These are phyloP conservation scores for Hassar affinis DNA, from an alignment of 2,113 vertebrate genomes.

Conservation along the genomic window DNA sequence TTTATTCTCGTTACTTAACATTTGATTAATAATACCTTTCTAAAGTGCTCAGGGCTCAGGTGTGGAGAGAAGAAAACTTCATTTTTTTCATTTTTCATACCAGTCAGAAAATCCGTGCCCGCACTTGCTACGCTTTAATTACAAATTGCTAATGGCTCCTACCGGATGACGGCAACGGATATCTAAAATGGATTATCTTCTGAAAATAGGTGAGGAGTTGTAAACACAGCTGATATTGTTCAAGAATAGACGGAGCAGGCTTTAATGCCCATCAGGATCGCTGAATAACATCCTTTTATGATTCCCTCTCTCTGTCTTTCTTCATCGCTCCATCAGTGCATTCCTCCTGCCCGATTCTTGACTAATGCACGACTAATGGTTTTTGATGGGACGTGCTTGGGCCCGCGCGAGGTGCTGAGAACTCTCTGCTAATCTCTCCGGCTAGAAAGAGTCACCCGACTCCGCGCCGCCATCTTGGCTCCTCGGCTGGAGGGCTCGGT, in stretches of 20 bases:
- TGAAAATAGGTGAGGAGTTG: background rate
- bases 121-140: background rate
- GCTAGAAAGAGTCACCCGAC: constrained; percentile 37
- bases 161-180: background rate
- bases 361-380: constrained; percentile 54
- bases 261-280: background rate
- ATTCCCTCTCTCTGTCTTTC: background rate
- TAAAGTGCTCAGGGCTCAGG: background rate
- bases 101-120: background rate
- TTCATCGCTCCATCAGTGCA: background rate
- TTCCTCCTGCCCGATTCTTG: constrained; percentile 9
- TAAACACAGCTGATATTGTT: background rate
- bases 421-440: constrained; percentile 44
- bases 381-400: constrained; percentile 45
- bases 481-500: background rate
- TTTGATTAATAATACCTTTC: background rate
- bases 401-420: constrained; percentile 36
- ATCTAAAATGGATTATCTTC: background rate
- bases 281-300: background rate
- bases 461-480: constrained; percentile 1
- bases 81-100: background rate
- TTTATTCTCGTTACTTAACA: background rate
- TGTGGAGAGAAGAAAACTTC: background rate
- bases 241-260: background rate
- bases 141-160: background rate